Conservation (phyloP, 2,797 vertebrate genomes). For the Chanos chanos region DNA sequence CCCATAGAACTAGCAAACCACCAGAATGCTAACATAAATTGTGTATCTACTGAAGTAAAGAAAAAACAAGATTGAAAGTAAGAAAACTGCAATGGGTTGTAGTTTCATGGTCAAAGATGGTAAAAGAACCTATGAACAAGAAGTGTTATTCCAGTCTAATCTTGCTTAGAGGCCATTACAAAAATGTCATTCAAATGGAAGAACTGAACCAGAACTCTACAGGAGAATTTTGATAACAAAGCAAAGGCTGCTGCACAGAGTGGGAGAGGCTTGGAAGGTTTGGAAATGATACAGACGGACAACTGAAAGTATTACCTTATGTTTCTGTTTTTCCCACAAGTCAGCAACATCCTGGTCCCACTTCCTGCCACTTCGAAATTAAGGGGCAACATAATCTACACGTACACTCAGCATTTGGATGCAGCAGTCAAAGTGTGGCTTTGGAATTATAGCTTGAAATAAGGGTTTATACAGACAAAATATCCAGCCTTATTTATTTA, state of each 20-base stretch:
- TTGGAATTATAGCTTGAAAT: too few species aligned
- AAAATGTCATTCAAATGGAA: constrained; percentile 42
- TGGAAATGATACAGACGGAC: neutral
- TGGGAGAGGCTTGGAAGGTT: too few species aligned
- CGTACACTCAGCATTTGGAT: too few species aligned
- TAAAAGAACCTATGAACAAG: constrained; percentile 22
- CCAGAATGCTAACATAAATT: constrained; percentile 17
- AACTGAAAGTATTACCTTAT: neutral
- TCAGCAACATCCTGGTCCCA: neutral
- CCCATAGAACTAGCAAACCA: constrained; percentile 20
- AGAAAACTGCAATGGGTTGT: constrained; percentile 2
- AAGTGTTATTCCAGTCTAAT: constrained; percentile 47
- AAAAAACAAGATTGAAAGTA: constrained; percentile 14
- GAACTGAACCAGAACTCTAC: constrained; percentile 35
- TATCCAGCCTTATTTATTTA: too few species aligned
- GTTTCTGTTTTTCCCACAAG: neutral
- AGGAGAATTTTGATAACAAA: constrained; percentile 27
- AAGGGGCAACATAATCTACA: too few species aligned
- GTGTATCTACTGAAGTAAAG: constrained; percentile 37
- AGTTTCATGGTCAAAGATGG: neutral
- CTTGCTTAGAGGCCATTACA: constrained; percentile 19
- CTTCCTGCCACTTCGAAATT: too few species aligned
- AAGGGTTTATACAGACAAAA: too few species aligned
- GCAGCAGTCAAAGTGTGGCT: too few species aligned
- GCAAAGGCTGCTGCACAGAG: neutral